Conservation (phyloP, 2,113 vertebrate genomes). For the Siniperca chuatsi region DNA sequence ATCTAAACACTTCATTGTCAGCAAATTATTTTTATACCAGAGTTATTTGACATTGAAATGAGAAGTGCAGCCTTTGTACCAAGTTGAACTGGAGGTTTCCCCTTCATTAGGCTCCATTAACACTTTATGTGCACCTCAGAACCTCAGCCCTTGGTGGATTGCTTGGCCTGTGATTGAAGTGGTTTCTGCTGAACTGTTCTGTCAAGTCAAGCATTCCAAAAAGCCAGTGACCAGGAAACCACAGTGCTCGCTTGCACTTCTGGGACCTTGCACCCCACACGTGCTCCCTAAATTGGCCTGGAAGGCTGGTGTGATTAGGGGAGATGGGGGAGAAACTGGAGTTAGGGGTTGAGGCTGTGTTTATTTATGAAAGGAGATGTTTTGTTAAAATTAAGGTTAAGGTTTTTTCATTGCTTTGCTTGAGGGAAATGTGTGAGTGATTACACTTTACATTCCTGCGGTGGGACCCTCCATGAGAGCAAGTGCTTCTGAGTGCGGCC, state of each 20-base stretch:
- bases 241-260: conserved; percentile 57
- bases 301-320: conserved; percentile 46
- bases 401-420: conserved; percentile 52
- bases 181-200: conserved; percentile 64
- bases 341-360: conserved; percentile 6
- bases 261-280: conserved; percentile 65
- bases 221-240: conserved; percentile 75
- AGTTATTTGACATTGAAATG: conserved; percentile 21
- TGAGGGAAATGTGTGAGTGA: conserved; percentile 65
- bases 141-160: conserved; percentile 28
- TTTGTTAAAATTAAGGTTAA: conserved; percentile 66
- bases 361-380: conserved; percentile 67
- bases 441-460: conserved; percentile 74
- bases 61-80: background rate
- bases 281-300: conserved; percentile 50
- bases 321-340: conserved; percentile 1
- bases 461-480: conserved; percentile 57
- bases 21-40: conserved; percentile 9
- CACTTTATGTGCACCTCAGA: conserved; percentile 32
- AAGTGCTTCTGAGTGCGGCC: conserved; percentile 41
- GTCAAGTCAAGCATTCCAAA: conserved; percentile 76
- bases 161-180: conserved; percentile 48
- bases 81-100: conserved; percentile 20
- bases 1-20: conserved; percentile 11
- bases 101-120: conserved; percentile 12